Percentiles rank a stretch among this genome's conserved stretches.
Evolutionary conservation across 2,797 vertebrate genomes (phyloP).

Genomic region (Thalassophryne amazonica): DNA sequence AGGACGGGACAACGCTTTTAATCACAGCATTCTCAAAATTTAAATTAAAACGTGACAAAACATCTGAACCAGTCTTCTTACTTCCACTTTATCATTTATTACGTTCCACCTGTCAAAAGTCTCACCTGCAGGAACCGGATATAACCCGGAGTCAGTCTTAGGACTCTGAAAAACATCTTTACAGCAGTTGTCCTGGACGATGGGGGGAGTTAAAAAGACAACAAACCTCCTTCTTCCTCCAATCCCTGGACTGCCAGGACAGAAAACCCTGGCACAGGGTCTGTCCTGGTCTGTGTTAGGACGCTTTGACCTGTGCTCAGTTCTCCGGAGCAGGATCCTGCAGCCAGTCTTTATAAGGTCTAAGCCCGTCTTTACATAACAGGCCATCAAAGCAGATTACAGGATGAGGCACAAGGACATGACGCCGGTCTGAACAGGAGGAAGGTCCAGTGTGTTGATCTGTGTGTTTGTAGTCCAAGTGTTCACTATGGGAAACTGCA

Average conservation of each 20-base stretch:
- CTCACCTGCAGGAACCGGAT: slow-evolving; percentile 74
- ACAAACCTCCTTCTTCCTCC: slow-evolving; percentile 36
- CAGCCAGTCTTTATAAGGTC: slow-evolving; percentile 44
- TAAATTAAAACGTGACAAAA: neutral
- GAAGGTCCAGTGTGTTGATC: neutral
- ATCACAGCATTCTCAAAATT: no score
- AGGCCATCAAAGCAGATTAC: slow-evolving; percentile 65
- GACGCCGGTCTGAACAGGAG: slow-evolving; percentile 17
- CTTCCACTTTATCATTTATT: no score
- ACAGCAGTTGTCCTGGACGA: slow-evolving; percentile 8
- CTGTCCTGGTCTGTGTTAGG: neutral
- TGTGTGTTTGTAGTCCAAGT: no score
- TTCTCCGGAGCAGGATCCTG: slow-evolving; percentile 23
- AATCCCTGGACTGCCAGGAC: slow-evolving; percentile 41
- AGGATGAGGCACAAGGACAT: slow-evolving; percentile 38
- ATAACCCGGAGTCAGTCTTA: slow-evolving; percentile 67
- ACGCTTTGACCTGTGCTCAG: slow-evolving; percentile 22
- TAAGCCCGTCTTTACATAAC: slow-evolving; percentile 55
- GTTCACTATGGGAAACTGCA: no score
- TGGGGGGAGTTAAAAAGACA: neutral
- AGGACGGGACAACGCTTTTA: no score
- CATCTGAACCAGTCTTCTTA: neutral
- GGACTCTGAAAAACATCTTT: slow-evolving; percentile 67
- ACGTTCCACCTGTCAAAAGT: neutral
- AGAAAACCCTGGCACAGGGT: slow-evolving; percentile 31